Evolutionary conservation across 2,113 vertebrate species (phyloP), one percentile per base, ranked within the genome.

Genomic region (Tupaia chinensis): DNA sequence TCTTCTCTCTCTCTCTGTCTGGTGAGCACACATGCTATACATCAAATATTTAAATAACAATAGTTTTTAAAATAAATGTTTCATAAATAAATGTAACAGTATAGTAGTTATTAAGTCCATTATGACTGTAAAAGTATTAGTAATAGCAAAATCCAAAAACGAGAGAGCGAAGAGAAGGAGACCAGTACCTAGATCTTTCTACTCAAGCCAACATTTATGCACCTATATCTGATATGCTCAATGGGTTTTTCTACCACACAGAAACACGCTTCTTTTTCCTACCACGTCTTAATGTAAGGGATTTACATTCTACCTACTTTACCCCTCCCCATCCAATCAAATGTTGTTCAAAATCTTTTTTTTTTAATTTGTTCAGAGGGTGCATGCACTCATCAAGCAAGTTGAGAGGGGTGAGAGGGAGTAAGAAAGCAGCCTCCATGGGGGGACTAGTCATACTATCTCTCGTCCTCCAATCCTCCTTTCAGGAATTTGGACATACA

Each of bases 81-180:
- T 44, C 44, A 44, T 44, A 44, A 44, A 44, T 44, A 44, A 44
- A 44, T 44, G 44, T 44, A 44, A 44, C 44, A 44, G 4, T 44
- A 58, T 1, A 29, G 8, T 34, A 84, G 69, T 68, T n/a, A 34
- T 17, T 5, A 61, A 66, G n/a, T 56, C 72, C 61, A 77, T 7
- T 34, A 19, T 60, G 63, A 27, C 25, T 95, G 78, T 74, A 72
- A 89, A 65, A 54, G 56, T 1, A 68, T 56, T 13, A 61, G 44
- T 72, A 34, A 82, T 0, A 84, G 27, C 9, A 68, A 83, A 95
- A 86, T 22, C 58, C 56, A 74, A 70, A 87, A 58, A 13, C 16
- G 54, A 69, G 44, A 44, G 9, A 56, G 56, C 1, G 0, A 0
- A 0, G 3, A 23, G 15, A 34, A 4, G 11, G 16, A 34, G 10